These are phyloP conservation scores for Tetanocera ferruginea DNA, from an alignment of 2,888 invertebrate species.

Conservation along the genomic window DNA sequence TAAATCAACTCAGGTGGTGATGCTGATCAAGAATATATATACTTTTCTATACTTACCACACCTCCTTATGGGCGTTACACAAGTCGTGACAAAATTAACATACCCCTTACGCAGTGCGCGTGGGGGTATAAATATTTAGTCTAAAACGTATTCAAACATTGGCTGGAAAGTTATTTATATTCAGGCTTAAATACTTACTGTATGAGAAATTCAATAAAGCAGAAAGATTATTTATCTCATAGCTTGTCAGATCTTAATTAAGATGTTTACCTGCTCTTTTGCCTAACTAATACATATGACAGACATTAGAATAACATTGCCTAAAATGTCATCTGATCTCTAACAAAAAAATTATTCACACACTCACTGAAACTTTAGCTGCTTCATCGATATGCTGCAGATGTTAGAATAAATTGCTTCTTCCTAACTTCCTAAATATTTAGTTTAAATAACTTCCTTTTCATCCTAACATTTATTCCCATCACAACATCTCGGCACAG, in stretches of 20 bases:
- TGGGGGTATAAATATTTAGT: no score
- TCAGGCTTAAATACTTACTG: background rate
- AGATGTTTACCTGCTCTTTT: constrained; percentile 5
- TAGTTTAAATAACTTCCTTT: constrained; percentile 4
- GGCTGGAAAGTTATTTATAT: background rate
- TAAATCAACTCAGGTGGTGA: no score
- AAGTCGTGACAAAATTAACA: no score
- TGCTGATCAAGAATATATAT: no score
- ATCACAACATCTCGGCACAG: background rate
- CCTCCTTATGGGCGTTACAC: no score
- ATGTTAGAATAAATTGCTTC: background rate
- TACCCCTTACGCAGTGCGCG: no score
- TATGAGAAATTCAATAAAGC: background rate
- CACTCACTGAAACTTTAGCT: background rate
- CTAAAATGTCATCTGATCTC: background rate
- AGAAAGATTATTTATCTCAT: background rate
- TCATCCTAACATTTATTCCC: background rate
- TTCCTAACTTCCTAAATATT: background rate
- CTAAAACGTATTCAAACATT: background rate
- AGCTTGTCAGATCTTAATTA: constrained; percentile 17
- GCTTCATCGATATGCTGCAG: background rate
- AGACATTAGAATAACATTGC: background rate
- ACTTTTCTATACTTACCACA: no score
- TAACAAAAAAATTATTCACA: background rate
- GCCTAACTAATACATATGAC: background rate